A percentile compares a stretch with the other conserved stretches of the same genome.
Conservation (phyloP, 2,113 vertebrate genomes). For the Excalfactoria chinensis region DNA sequence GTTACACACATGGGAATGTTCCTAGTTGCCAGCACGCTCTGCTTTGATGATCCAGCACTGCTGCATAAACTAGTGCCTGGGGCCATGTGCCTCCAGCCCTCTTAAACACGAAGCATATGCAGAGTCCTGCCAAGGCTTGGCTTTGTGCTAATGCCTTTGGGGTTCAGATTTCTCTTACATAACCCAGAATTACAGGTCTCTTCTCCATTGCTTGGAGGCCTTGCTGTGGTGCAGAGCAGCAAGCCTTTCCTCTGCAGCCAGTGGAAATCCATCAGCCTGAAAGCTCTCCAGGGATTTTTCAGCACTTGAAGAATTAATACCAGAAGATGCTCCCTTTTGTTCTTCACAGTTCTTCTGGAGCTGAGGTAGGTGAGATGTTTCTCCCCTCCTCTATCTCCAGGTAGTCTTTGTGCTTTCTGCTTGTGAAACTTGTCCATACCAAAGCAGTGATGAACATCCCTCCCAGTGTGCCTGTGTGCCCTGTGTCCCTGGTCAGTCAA, state of each 20-base stretch:
- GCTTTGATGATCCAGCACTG: not conserved
- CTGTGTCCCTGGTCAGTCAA: not conserved
- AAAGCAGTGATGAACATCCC: rapidly evolving
- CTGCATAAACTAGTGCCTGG: not conserved
- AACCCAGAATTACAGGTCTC: not conserved
- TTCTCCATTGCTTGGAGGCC: not conserved
- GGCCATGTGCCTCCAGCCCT: not conserved
- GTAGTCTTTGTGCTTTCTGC: not conserved
- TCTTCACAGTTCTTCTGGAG: not conserved
- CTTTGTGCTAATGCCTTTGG: not conserved
- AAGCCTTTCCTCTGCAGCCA: not conserved
- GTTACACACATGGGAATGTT: not conserved
- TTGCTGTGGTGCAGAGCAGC: not conserved
- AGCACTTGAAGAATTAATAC: too few relatives aligned
- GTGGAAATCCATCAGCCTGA: not conserved
- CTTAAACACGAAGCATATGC: not conserved
- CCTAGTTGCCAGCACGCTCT: not conserved
- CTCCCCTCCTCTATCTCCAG: not conserved
- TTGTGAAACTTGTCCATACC: not conserved
- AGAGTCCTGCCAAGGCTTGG: not conserved
- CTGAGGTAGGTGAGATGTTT: not conserved
- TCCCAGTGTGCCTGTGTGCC: rapidly evolving
- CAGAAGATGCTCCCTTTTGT: not conserved
- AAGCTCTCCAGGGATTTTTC: not conserved
- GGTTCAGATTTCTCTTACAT: not conserved